Base-by-base conservation (phyloP, 2,888 invertebrate species). In the Seira musarum region DNA sequence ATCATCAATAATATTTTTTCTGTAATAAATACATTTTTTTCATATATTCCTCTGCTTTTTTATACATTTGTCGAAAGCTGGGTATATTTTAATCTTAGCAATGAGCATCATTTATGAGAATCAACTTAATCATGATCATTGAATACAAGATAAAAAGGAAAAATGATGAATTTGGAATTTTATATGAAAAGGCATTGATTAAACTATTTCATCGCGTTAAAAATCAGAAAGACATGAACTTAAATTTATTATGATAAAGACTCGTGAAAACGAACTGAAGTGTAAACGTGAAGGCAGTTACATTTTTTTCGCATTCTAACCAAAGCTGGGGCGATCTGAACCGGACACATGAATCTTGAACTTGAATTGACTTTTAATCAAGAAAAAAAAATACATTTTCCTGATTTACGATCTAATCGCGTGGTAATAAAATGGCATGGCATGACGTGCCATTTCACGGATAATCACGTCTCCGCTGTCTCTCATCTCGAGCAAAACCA, bases 391-490 rank as follows among this genome's bases (percentile, higher is more conserved):
- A 53, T 53, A 40, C 13, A 40, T 53, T 13, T 1, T 22, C 66
- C 22, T 67, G 61, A 78, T 78, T 78, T 64, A 69, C 63, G 78
- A 78, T 79, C 67, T 66, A 79, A 71, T 71, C 66, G 57, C 65
- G 53, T 57, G 71, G 65, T 71, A 70, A 60, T 63, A 78, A 71
- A 25, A 53, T 60, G 35, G 53, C 40, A 65, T 60, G 21, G 53
- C 66, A 74, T 71, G 73, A 73, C 67, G 72, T 64, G 72, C 64
- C 73, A 68, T 73, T 79, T 79, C 73, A 79, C 73, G 60, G 69
- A 68, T 79, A 79, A 73, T 79, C 79, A 73, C 69, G 66, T 73
- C 53, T 53, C 15, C 30, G 64, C 24, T 21, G 24, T 64, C 64
- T 61, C 3, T 64, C 64, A n/a, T 53, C 53, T 25, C 53, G 30